These are phyloP conservation scores for Toxonevra muliebris DNA, from an alignment of 2,888 invertebrate species.

Conservation along the genomic window DNA sequence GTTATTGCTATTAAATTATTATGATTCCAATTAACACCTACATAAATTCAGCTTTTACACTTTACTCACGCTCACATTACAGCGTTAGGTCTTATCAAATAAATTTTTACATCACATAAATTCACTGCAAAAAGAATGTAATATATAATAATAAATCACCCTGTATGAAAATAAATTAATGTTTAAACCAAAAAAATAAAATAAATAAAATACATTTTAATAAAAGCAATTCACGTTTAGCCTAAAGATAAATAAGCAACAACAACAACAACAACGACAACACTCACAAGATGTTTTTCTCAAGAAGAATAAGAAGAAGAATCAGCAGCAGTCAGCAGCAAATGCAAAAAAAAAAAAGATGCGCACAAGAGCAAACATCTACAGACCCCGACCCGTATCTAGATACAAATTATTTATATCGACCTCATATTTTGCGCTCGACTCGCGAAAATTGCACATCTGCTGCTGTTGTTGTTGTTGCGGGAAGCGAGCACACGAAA, in stretches of 20 bases:
- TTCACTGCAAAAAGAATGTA: neutral
- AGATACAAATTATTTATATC: slow-evolving; percentile 61
- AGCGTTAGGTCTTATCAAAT: too few relatives aligned
- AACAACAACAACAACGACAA: slow-evolving; percentile 29
- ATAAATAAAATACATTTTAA: slow-evolving; percentile 11
- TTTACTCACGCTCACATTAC: too few relatives aligned
- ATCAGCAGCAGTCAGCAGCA: neutral
- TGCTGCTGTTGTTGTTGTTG: slow-evolving; percentile 42
- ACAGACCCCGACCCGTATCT: slow-evolving; percentile 42
- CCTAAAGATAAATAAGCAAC: slow-evolving; percentile 11
- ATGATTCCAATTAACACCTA: too few relatives aligned
- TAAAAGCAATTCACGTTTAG: slow-evolving; percentile 30
- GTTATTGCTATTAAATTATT: too few relatives aligned
- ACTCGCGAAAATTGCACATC: slow-evolving; percentile 48
- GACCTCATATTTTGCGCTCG: slow-evolving; percentile 55
- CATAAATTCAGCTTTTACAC: too few relatives aligned
- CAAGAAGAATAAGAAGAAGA: neutral
- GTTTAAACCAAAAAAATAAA: neutral
- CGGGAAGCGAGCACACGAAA: neutral
- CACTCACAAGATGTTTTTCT: slow-evolving; percentile 15
- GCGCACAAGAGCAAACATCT: too few relatives aligned
- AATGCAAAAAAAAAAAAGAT: neutral
- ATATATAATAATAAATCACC: slow-evolving; percentile 20
- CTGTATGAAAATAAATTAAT: slow-evolving; percentile 12
- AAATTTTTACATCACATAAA: too few relatives aligned